phyloP scores from a whole-genome alignment of 2,888 invertebrate species.

The Drosophila pseudotalamancana region DNA sequence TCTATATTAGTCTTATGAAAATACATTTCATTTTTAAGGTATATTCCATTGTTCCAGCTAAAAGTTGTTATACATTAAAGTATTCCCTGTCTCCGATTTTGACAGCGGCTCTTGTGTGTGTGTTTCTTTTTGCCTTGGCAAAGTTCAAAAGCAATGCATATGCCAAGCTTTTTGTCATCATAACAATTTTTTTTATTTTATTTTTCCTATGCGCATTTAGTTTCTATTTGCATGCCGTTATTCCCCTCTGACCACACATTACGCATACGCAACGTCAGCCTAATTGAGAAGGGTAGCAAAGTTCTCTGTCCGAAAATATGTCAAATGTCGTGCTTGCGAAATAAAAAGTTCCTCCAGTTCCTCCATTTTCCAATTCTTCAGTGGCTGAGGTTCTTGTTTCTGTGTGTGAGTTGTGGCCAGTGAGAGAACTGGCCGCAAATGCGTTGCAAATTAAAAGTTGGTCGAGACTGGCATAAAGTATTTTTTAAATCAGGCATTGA shows the following conservation, averaged over 20 bases:
- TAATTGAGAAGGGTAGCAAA: constrained; percentile 77
- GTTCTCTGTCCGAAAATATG: constrained; percentile 65
- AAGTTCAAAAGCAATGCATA: constrained; percentile 55
- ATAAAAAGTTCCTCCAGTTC: constrained; percentile 26
- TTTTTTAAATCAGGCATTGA: constrained; percentile 14
- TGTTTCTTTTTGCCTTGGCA: constrained; percentile 34
- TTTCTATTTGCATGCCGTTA: constrained; percentile 20
- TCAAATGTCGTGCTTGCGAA: constrained; percentile 62
- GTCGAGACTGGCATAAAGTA: constrained; percentile 13
- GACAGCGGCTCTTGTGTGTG: constrained; percentile 51
- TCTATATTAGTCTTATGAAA: no score
- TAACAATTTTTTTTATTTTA: constrained; percentile 45
- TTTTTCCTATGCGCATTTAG: constrained; percentile 41
- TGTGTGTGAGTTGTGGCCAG: constrained; percentile 23
- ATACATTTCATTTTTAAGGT: no score
- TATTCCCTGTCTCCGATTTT: constrained; percentile 26
- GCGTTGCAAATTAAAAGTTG: constrained; percentile 49
- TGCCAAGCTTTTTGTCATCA: constrained; percentile 56
- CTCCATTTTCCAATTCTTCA: no score
- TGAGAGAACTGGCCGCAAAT: constrained; percentile 37
- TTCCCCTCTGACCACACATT: constrained; percentile 46
- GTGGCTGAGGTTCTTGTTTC: constrained; percentile 13
- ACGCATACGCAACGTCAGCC: constrained; percentile 74
- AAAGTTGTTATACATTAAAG: constrained; percentile 4
- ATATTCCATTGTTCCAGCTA: not conserved